Evolutionary conservation across 2,888 invertebrate species (phyloP), one percentile per base, ranked within the genome.

Genomic region (Metalampra italica): DNA sequence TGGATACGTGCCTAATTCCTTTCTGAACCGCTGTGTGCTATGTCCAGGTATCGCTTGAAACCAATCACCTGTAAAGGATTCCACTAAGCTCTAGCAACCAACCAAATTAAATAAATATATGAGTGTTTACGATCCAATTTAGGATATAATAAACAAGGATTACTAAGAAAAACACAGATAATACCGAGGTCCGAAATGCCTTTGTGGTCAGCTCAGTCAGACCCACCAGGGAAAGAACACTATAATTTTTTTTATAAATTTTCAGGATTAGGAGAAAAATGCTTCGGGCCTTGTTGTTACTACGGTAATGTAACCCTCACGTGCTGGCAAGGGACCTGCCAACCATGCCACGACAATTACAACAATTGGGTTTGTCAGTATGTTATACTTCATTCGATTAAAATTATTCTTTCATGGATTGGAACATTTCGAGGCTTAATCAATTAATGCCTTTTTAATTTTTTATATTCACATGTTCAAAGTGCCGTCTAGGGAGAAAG

Each of bases 291-390:
- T 1, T 89, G 89, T 57, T 89, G 88, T 60, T 73, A 71, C 49
- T 48, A 53, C 1, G 46, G 62, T 1, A 83, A 84, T 53, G 68
- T 57, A 1, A 82, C 69, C 1, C 70, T 88, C 0, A 76, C 81
- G 45, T 89, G 89, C 52, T 86, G 84, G 81, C 80, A 82, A 44
- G 86, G 86, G 0, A 52, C 71, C 3, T 89, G 89, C 54, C 83
- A 79, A 52, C 64, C 67, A 0, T 89, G 89, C 57, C 76, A 79
- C 46, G 81, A 84, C 50, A 47, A 63, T 8, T 46, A 66, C 41
- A 82, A 79, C n/a, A 76, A 75, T 53, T 87, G 81, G 81, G 72
- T 73, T 50, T 89, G 89, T 73, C 78, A 83, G 89, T 87, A 52
- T 37, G 64, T 47, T 43, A 45, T 43, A 29, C 37, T 8, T 32